phyloP scores from a whole-genome alignment of 2,797 vertebrate genomes.

The Pangasius macronema region DNA sequence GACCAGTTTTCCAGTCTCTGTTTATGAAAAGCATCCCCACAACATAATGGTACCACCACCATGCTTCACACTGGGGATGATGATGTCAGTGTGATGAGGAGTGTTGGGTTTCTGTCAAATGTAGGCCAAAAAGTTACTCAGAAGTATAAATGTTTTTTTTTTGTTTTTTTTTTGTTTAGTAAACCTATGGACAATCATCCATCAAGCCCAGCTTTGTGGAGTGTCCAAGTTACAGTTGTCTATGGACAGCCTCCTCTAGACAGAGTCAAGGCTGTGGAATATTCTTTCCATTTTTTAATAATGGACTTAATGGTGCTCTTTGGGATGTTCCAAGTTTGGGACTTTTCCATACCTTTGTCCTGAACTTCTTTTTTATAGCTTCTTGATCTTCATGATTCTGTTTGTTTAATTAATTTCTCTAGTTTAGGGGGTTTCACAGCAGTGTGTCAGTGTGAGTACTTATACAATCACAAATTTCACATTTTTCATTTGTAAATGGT shows the following conservation, averaged over 20 bases:
- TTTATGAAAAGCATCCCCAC: not conserved
- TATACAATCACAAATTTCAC: not conserved
- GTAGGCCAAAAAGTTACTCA: not conserved
- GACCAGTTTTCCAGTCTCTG: not conserved
- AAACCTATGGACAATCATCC: not conserved
- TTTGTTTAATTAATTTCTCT: not conserved
- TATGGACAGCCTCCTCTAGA: too few species aligned
- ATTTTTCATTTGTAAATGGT: not conserved
- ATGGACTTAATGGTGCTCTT: not conserved
- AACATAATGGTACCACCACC: not conserved
- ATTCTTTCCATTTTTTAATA: not conserved
- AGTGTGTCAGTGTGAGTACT: not conserved
- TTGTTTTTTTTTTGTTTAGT: not conserved
- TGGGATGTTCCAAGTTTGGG: not conserved
- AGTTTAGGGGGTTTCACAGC: not conserved
- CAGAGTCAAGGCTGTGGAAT: not conserved
- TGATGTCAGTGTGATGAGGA: not conserved
- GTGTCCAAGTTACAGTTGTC: not conserved
- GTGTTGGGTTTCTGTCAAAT: not conserved
- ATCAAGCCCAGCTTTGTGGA: not conserved
- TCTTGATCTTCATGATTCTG: not conserved
- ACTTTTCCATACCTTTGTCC: not conserved
- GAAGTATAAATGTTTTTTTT: not conserved
- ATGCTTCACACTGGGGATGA: not conserved
- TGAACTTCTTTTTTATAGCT: not conserved